Percentiles rank a stretch among this genome's conserved stretches.
These are phyloP conservation scores for Regulus satrapa DNA, from an alignment of 2,113 vertebrate genomes.

Conservation along the genomic window DNA sequence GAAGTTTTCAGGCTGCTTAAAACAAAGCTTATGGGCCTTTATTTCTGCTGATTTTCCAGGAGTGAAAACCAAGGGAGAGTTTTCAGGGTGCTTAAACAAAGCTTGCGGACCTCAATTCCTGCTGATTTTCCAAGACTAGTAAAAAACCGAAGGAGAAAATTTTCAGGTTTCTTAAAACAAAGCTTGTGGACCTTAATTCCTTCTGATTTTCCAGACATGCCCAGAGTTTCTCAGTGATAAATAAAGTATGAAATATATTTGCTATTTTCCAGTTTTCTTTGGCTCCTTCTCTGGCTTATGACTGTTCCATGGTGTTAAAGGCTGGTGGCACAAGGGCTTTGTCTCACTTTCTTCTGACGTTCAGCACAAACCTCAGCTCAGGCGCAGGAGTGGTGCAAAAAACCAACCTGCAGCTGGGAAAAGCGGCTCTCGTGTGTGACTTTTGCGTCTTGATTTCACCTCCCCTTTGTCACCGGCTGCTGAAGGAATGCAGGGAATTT, in stretches of 20 bases:
- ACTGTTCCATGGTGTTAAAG: background rate
- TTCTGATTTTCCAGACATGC: background rate
- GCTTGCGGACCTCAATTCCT: background rate
- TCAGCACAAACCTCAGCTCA: background rate
- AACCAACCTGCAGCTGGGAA: background rate
- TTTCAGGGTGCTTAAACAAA: background rate
- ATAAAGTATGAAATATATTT: accelerated
- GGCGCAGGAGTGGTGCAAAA: background rate
- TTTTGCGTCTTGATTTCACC: background rate
- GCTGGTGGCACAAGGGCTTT: background rate
- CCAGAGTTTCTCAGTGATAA: background rate
- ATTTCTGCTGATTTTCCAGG: background rate
- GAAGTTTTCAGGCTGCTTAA: too few species aligned
- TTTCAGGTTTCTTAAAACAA: background rate
- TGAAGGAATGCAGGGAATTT: background rate
- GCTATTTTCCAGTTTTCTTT: background rate
- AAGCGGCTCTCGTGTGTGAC: background rate
- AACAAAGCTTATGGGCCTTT: background rate
- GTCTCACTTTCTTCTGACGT: background rate
- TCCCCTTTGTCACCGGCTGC: background rate
- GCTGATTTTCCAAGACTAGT: background rate
- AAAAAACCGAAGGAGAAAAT: background rate
- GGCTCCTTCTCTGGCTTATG: background rate
- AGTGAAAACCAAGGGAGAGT: background rate
- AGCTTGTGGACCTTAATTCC: accelerated